Percentiles rank a stretch among this genome's conserved stretches.
These are phyloP conservation scores for Gnatocerus cornutus DNA, from an alignment of 2,888 invertebrate genomes.

Conservation along the genomic window DNA sequence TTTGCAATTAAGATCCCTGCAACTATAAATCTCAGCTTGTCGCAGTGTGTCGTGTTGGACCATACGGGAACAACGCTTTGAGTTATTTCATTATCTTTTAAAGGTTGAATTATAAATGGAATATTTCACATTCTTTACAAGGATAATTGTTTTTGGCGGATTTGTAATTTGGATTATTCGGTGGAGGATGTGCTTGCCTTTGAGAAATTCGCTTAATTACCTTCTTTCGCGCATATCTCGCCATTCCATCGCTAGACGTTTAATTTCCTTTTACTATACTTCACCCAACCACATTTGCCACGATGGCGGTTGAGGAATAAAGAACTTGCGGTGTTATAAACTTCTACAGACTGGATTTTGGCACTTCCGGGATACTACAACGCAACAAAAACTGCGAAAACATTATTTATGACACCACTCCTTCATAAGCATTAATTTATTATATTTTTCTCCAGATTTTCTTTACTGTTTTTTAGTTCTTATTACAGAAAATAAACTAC, in stretches of 20 bases:
- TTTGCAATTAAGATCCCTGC: constrained; percentile 54
- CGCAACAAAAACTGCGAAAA: not conserved
- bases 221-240: constrained; percentile 35
- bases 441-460: too few relatives aligned
- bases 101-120: not conserved
- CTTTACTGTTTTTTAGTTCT: too few relatives aligned
- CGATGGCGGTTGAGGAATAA: not conserved
- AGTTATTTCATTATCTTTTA: constrained; percentile 14
- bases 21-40: constrained; percentile 50
- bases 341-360: constrained; percentile 2
- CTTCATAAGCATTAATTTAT: too few relatives aligned
- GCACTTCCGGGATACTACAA: constrained; percentile 1
- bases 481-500: too few relatives aligned
- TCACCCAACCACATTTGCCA: constrained; percentile 25
- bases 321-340: constrained; percentile 3
- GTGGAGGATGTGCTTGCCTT: constrained; percentile 32
- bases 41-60: constrained; percentile 26
- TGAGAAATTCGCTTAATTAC: constrained; percentile 46
- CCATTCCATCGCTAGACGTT: constrained; percentile 33
- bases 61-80: not conserved
- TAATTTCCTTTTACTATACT: constrained; percentile 44
- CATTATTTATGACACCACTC: not conserved
- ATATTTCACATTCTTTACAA: constrained; percentile 18
- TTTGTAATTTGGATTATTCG: constrained; percentile 40
- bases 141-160: constrained; percentile 31